Evolutionary conservation across 2,113 vertebrate genomes (phyloP), one percentile per base, ranked within the genome.

Genomic region (Xenus cinereus): DNA sequence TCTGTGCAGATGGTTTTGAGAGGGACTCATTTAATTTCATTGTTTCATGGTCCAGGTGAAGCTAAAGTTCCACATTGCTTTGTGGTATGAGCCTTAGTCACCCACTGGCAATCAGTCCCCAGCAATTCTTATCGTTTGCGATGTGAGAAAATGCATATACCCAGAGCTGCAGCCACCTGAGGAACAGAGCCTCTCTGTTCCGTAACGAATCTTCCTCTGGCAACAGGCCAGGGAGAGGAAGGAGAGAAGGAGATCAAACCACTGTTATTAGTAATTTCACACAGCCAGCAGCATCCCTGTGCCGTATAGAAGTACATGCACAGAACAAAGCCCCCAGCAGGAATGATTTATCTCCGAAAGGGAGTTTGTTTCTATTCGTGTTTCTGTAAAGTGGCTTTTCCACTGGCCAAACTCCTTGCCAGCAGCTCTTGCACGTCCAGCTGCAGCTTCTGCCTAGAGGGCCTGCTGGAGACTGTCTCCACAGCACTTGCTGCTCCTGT

Each of bases 381-480:
- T 71, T 74, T 69, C 90, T 90, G 4, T 30, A 57, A 90, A 92
- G 85, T 71, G 84, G 20, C 71, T 90, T 96, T 96, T 93, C 54
- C 82, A 41, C 71, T 59, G 50, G 37, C 73, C 84, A 46, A 84
- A 41, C 32, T 80, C 39, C 50, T 73, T 79, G 72, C 87, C 87
- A 93, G 71, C 81, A 91, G 50, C 74, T 80, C 87, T 56, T 50
- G 79, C 75, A 15, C 1, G 9, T 27, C 46, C 80, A 78, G 85
- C 45, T 89, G 54, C 66, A 91, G 67, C 51, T 72, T 8, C 45
- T 89, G 90, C 82, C 80, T 88, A 6, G 51, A 92, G 83, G 83
- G 87, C 85, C 87, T 90, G 90, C 82, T 96, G 92, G 79, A 93
- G 92, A 75, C 88, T 81, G 79, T 89, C 95, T 95, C 46, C 68